Percentiles rank a stretch among this genome's conserved stretches.
These are phyloP conservation scores for Clamator glandarius DNA, from an alignment of 2,797 vertebrate species.

Conservation along the genomic window DNA sequence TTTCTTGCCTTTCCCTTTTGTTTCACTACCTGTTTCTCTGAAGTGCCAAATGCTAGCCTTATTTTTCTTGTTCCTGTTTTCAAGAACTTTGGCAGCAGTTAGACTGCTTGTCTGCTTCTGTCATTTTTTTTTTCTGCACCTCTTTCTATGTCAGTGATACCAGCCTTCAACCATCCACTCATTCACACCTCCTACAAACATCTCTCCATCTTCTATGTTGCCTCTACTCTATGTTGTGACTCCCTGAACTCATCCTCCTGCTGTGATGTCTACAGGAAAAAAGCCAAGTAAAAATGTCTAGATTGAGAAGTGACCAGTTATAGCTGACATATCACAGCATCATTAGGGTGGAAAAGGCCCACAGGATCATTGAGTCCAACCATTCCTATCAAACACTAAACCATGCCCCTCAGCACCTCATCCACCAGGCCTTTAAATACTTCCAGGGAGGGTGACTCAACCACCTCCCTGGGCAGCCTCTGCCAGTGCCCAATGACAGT, in stretches of 20 bases:
- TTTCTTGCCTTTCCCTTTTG: not conserved
- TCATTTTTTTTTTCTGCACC: conserved; percentile 32
- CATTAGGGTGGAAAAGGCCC: no score
- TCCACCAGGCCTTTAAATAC: no score
- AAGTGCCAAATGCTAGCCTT: not conserved
- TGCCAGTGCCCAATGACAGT: no score
- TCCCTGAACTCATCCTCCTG: conserved; percentile 60
- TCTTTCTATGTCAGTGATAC: conserved; percentile 39
- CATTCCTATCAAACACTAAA: no score
- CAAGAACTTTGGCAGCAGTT: conserved; percentile 43
- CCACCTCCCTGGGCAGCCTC: no score
- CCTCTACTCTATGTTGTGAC: conserved; percentile 33
- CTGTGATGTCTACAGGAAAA: conserved; percentile 32
- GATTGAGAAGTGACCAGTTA: conserved; percentile 18
- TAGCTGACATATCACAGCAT: not conserved
- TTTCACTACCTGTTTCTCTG: not conserved
- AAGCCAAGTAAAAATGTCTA: conserved; percentile 26
- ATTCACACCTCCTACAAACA: conserved; percentile 66
- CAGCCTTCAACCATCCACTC: conserved; percentile 57
- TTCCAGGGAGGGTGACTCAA: no score
- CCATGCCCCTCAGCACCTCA: no score
- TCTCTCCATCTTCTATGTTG: conserved; percentile 10
- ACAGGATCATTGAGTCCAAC: no score
- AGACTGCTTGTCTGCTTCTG: conserved; percentile 42
- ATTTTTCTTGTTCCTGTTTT: not conserved